Evolutionary conservation across 2,888 invertebrate species (phyloP).

Genomic region (Pseudococcus jackbeardsleyi): DNA sequence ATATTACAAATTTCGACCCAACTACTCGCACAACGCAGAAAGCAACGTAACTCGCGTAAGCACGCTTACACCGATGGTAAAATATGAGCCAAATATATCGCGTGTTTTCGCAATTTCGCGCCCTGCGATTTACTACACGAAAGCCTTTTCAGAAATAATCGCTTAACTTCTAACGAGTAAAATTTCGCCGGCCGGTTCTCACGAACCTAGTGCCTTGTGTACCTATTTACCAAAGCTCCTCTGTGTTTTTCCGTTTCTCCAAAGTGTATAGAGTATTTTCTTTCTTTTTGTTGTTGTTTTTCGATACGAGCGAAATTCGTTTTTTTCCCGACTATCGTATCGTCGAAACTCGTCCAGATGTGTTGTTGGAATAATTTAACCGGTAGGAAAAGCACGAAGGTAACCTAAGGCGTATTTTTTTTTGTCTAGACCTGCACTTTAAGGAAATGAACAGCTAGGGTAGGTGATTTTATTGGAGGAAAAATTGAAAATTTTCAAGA

Average conservation of each 20-base stretch:
- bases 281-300: neutral
- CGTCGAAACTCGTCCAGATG: neutral
- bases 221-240: neutral
- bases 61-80: neutral
- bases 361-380: neutral
- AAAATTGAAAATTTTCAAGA: too few relatives aligned
- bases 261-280: neutral
- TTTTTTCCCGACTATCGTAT: neutral
- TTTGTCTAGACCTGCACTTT: too few relatives aligned
- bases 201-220: neutral
- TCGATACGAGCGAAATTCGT: neutral
- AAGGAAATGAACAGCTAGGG: too few relatives aligned
- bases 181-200: conserved; percentile 17
- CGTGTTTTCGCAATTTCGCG: conserved; percentile 29
- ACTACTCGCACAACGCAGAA: neutral
- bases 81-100: conserved; percentile 18
- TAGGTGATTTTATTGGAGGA: too few relatives aligned
- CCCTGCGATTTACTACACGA: conserved; percentile 31
- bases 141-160: conserved; percentile 30
- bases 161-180: conserved; percentile 35
- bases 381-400: neutral
- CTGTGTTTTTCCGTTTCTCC: neutral
- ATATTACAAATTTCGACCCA: conserved; percentile 37
- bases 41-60: neutral
- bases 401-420: neutral